Base-by-base conservation (phyloP, 2,113 vertebrate genomes). In the Calidris pugnax region DNA sequence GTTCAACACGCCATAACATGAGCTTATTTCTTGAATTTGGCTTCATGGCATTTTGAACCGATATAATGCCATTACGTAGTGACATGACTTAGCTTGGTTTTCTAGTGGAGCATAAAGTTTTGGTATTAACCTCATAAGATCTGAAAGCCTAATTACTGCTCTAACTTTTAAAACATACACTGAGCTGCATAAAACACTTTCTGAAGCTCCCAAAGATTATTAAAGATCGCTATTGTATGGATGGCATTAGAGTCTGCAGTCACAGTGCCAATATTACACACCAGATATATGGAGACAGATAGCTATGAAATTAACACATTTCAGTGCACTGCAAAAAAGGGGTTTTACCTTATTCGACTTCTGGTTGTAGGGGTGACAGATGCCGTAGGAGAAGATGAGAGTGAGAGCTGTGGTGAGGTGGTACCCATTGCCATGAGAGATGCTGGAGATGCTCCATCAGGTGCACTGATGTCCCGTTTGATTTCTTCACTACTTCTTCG, bases 401-500 rank as follows among this genome's bases (percentile, higher is more conserved):
- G 97, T 8, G 99, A 99, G 6, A 99, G 98, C 50, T 99, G 98
- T 19, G 99, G 99, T 4, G 99, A 99, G 4, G 98, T 97, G 77
- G 99, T 98, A 14, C 98, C 98, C 97, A 99, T 98, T 5, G 98
- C 98, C 98, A 99, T 99, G 8, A 99, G 98, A 20, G 99, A 99
- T 56, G 98, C 97, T 4, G 99, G 97, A 28, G 99, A 98, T 1
- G 98, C 92, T 19, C 98, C 99, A 33, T 99, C 99, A 2, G 98
- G 82, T 9, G 98, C 98, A 0, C 98, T 98, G 68, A 99, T 98
- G 84, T 99, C 99, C 72, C 99, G 98, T 76, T 99, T 99, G 78
- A 99, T 98, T 95, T 99, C 99, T 96, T 99, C 99, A 71, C 99
- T 99, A 82, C 99, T 99, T 83, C 99, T 98, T 47, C 99, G 98